Percentiles rank a stretch among this genome's conserved stretches.
These are phyloP conservation scores for Murina feae DNA, from an alignment of 2,113 vertebrate species.

Conservation along the genomic window DNA sequence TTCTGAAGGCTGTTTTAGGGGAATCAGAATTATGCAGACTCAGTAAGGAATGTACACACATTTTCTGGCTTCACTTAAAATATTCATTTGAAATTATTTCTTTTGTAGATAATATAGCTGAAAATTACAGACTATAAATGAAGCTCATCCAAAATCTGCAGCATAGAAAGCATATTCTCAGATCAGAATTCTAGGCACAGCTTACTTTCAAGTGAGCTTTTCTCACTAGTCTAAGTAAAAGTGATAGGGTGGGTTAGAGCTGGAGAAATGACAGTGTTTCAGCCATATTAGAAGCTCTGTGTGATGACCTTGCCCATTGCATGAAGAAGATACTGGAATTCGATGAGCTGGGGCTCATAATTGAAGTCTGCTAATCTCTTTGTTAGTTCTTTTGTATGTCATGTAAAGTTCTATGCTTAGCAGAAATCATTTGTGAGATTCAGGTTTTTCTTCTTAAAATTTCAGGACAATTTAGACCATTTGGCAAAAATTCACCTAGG, in stretches of 20 bases:
- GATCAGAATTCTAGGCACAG: conserved; percentile 42
- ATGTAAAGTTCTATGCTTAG: not conserved
- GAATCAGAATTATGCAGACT: not conserved
- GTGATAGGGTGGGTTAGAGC: not conserved
- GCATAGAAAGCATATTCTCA: not conserved
- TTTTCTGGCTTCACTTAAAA: conserved; percentile 14
- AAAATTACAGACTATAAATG: conserved; percentile 30
- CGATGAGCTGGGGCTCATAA: not conserved
- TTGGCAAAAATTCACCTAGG: not conserved
- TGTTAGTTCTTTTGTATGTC: not conserved
- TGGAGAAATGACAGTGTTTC: conserved; percentile 40
- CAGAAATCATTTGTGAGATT: not conserved
- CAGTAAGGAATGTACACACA: not conserved
- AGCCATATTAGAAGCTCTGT: not conserved
- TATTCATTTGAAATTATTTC: conserved; percentile 1
- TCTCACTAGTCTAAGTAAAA: conserved; percentile 37
- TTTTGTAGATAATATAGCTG: conserved; percentile 5
- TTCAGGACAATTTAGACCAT: not conserved
- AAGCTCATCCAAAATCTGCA: conserved; percentile 12
- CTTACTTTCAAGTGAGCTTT: not conserved
- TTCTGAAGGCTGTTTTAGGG: not conserved
- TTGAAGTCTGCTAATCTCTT: not conserved
- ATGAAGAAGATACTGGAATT: not conserved
- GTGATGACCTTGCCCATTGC: not conserved
- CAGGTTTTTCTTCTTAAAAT: not conserved